Percentiles rank a stretch among this genome's conserved stretches.
phyloP scores from a whole-genome alignment of 2,797 vertebrate genomes.

The Sphaeramia orbicularis region DNA sequence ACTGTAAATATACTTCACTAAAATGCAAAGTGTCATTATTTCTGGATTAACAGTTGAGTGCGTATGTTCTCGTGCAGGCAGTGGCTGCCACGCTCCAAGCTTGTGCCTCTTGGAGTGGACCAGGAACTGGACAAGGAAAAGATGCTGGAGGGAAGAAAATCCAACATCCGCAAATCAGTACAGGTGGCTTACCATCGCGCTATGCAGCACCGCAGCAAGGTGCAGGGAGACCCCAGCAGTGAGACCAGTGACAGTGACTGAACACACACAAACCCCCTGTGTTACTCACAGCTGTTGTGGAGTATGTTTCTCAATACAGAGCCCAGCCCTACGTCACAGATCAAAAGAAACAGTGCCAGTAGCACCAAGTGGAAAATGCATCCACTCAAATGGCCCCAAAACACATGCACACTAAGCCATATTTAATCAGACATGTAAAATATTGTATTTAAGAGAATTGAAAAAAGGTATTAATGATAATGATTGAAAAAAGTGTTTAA shows the following conservation, averaged over 20 bases:
- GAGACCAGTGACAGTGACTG: slow-evolving; percentile 97
- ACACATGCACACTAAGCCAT: slow-evolving; percentile 64
- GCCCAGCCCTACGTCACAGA: slow-evolving; percentile 40
- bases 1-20: not conserved
- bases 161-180: slow-evolving; percentile 99
- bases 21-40: not conserved
- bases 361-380: slow-evolving; percentile 46
- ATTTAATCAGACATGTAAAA: slow-evolving; percentile 83
- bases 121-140: slow-evolving; percentile 99
- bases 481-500: slow-evolving; percentile 58
- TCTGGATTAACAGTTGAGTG: slow-evolving; percentile 2
- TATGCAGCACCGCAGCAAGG: slow-evolving; percentile 99
- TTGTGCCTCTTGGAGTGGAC: slow-evolving; percentile 98
- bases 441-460: slow-evolving; percentile 83
- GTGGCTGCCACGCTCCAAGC: slow-evolving; percentile 97
- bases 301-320: slow-evolving; percentile 33
- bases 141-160: slow-evolving; percentile 98
- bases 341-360: slow-evolving; percentile 52
- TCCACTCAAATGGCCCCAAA: slow-evolving; percentile 45
- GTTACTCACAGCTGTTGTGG: slow-evolving; percentile 19
- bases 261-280: slow-evolving; percentile 41
- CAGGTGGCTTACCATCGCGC: slow-evolving; percentile 98
- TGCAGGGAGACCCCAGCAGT: slow-evolving; percentile 98
- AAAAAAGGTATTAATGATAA: slow-evolving; percentile 54
- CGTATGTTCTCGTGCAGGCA: slow-evolving; percentile 85